A percentile compares a stretch with the other conserved stretches of the same genome.
Evolutionary conservation across 2,888 invertebrate genomes (phyloP).

Genomic region (Parnassius mnemosyne): DNA sequence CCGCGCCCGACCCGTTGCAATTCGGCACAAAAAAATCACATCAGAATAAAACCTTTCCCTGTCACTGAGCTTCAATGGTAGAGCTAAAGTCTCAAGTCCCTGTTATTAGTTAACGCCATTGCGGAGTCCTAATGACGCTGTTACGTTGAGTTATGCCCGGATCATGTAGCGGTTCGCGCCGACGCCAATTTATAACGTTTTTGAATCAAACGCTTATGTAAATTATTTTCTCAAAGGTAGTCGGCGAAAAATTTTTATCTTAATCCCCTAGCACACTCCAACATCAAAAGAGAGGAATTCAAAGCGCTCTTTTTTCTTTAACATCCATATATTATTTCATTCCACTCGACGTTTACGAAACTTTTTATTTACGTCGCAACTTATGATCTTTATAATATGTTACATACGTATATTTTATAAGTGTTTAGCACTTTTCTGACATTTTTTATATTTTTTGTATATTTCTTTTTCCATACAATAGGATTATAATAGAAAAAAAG

Average conservation of each 20-base stretch:
- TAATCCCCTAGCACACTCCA: conserved; percentile 45
- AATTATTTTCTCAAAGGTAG: conserved; percentile 48
- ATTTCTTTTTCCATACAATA: neutral
- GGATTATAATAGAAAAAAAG: no score
- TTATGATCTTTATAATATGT: conserved; percentile 36
- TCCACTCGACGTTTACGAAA: conserved; percentile 45
- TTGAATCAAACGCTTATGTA: conserved; percentile 56
- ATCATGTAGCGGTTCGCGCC: conserved; percentile 44
- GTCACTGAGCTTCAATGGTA: conserved; percentile 67
- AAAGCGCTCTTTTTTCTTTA: conserved; percentile 54
- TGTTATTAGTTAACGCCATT: conserved; percentile 63
- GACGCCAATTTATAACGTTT: conserved; percentile 54
- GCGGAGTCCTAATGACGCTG: conserved; percentile 58
- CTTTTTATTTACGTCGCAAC: conserved; percentile 47
- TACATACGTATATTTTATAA: conserved; percentile 1
- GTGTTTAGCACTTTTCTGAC: neutral
- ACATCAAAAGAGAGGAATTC: conserved; percentile 63
- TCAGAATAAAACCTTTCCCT: conserved; percentile 68
- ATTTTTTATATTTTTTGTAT: neutral
- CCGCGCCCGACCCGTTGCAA: conserved; percentile 45
- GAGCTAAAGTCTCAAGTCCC: conserved; percentile 58
- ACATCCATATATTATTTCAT: conserved; percentile 60
- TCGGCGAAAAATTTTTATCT: conserved; percentile 44
- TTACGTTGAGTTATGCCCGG: conserved; percentile 53
- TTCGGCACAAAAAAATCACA: conserved; percentile 63